A percentile compares a stretch with the other conserved stretches of the same genome.
Conservation (phyloP, 2,797 vertebrate species). For the Kryptopterus vitreolus region DNA sequence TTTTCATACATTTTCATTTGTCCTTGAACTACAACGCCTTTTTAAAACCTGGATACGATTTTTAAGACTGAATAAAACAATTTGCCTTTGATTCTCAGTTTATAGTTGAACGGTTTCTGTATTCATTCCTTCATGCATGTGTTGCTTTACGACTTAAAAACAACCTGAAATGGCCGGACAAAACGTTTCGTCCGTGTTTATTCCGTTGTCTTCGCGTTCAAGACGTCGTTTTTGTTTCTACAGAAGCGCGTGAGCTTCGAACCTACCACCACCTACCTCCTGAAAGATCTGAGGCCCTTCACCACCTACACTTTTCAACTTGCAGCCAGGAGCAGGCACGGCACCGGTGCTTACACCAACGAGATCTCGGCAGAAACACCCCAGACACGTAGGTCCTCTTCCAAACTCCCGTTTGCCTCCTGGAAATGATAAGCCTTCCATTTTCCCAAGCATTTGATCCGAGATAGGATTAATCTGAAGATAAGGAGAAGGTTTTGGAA, state of each 20-base stretch:
- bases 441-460: constrained; percentile 6
- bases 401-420: constrained; percentile 60
- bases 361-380: constrained; percentile 97
- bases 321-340: constrained; percentile 92
- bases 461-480: neutral
- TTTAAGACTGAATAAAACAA: neutral
- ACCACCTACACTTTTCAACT: constrained; percentile 93
- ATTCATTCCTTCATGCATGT: neutral
- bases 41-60: no score
- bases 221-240: constrained; percentile 46
- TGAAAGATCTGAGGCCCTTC: constrained; percentile 95
- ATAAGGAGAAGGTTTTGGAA: constrained; percentile 13
- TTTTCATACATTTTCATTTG: neutral
- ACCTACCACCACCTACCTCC: constrained; percentile 86
- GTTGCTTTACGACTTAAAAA: neutral
- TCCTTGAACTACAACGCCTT: neutral
- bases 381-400: constrained; percentile 98
- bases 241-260: constrained; percentile 92
- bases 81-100: neutral
- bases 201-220: neutral
- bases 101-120: no score
- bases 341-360: constrained; percentile 92
- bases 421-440: constrained; percentile 47
- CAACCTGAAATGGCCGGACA: neutral
- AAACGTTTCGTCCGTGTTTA: neutral